Base-by-base conservation (phyloP, 2,797 vertebrate species). In the Aselliscus stoliczkanus region DNA sequence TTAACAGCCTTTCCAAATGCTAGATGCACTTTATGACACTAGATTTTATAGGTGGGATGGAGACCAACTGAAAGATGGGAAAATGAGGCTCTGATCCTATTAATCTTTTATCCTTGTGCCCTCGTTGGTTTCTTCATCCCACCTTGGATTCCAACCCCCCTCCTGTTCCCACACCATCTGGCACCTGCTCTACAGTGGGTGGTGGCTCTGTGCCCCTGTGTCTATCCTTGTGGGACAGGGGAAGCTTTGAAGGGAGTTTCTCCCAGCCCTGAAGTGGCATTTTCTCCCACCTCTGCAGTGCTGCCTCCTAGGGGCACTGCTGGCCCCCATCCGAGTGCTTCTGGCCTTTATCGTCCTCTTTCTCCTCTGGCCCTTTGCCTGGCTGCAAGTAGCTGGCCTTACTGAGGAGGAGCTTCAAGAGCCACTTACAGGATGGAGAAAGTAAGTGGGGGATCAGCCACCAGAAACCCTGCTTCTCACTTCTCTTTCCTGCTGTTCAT, bases 321-420 rank as follows among this genome's bases (percentile, higher is more conserved):
- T 99, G 88, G 98, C 99, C 96, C 99, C 99, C 0, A 6, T 99
- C 2, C 98, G 99, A 5, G 21, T 99, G 58, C 65, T 96, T 1
- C 81, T 99, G 79, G 96, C 98, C 3, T 95, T 96, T 39, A 44
- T 99, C 4, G 97, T 97, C 97, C 99, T 99, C 95, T 98, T 99
- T 95, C 82, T 99, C 97, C 97, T 98, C 93, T 99, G 99, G 99
- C 99, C 99, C 7, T 29, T 99, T 0, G 99, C 99, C 12, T 98
- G 98, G 50, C 98, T 99, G 0, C 98, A 99, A 50, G 72, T 99
- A 23, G 98, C 98, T 3, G 99, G 99, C 50, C 98, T 99, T 56
- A 98, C 99, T 0, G 92, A 98, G 72, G 98, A 99, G 88, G 98
- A 98, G 20, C 97, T 99, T 27, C 97, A 97, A 88, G 98, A 97